Conservation (phyloP, 2,888 invertebrate species). For the Limnephilus lunatus region DNA sequence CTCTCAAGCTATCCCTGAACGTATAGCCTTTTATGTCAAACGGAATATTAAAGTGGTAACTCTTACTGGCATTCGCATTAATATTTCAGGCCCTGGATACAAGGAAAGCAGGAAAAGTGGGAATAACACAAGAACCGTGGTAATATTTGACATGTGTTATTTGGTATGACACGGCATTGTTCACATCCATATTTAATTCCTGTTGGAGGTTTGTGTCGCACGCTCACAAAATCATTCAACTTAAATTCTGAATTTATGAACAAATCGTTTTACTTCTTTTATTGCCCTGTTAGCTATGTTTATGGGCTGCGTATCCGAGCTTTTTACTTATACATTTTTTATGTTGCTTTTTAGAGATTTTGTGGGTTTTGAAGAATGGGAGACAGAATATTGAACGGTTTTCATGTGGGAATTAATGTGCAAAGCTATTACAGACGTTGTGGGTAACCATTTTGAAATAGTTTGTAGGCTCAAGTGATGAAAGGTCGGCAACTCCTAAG, state of each 20-base stretch:
- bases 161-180: slow-evolving; percentile 50
- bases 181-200: slow-evolving; percentile 53
- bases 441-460: not conserved
- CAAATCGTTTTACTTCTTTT: slow-evolving; percentile 37
- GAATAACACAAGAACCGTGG: slow-evolving; percentile 53
- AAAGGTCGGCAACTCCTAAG: not conserved
- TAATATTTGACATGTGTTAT: slow-evolving; percentile 63
- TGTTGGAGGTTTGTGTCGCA: slow-evolving; percentile 38
- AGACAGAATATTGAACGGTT: not conserved
- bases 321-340: not conserved
- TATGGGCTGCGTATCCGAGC: not conserved
- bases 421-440: not conserved
- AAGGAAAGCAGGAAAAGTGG: slow-evolving; percentile 58
- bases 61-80: slow-evolving; percentile 62
- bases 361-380: not conserved
- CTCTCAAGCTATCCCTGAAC: slow-evolving; percentile 23
- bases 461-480: not conserved
- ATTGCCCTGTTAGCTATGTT: slow-evolving; percentile 9
- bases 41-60: slow-evolving; percentile 63
- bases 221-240: slow-evolving; percentile 52
- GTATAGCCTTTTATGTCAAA: slow-evolving; percentile 63
- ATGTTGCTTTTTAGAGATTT: not conserved
- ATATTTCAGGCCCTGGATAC: slow-evolving; percentile 59
- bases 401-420: not conserved
- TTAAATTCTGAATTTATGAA: slow-evolving; percentile 32